Conservation (phyloP, 2,888 invertebrate genomes). For the Acronicta psi region DNA sequence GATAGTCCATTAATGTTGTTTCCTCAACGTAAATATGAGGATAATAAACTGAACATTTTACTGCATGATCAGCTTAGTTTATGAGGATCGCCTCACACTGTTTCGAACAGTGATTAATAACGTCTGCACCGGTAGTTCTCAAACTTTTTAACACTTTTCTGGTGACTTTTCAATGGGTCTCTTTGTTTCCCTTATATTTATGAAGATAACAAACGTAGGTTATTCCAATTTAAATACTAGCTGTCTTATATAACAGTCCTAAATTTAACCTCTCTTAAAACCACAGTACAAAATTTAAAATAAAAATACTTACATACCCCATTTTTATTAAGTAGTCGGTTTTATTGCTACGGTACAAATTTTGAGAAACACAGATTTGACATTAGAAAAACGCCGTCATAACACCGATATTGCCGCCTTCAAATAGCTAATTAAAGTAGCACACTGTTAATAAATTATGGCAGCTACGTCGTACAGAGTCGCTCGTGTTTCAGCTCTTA, state of each 20-base stretch:
- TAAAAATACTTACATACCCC: no score
- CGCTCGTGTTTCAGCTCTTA: conserved; percentile 15
- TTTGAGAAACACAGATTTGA: conserved; percentile 16
- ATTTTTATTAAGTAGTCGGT: no score
- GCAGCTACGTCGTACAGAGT: background rate
- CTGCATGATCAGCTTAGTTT: conserved; percentile 31
- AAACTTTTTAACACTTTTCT: conserved; percentile 4
- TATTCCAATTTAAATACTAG: no score
- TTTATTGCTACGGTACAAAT: background rate
- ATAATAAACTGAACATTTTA: conserved; percentile 34
- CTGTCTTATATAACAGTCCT: no score
- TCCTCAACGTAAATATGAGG: conserved; percentile 8
- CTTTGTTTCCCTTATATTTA: no score
- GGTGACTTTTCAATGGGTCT: no score
- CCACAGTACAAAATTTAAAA: no score
- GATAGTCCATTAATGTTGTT: conserved; percentile 61
- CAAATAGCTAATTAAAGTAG: conserved; percentile 28
- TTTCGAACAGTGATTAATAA: conserved; percentile 43
- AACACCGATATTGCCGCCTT: conserved; percentile 24
- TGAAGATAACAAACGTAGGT: no score
- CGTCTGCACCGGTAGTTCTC: conserved; percentile 14
- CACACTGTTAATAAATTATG: conserved; percentile 20
- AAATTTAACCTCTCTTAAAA: no score
- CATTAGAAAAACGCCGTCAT: conserved; percentile 10
- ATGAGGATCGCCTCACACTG: conserved; percentile 27